Evolutionary conservation across 2,888 invertebrate genomes (phyloP), one percentile per base, ranked within the genome.

Genomic region (Nasonovia ribisnigri): DNA sequence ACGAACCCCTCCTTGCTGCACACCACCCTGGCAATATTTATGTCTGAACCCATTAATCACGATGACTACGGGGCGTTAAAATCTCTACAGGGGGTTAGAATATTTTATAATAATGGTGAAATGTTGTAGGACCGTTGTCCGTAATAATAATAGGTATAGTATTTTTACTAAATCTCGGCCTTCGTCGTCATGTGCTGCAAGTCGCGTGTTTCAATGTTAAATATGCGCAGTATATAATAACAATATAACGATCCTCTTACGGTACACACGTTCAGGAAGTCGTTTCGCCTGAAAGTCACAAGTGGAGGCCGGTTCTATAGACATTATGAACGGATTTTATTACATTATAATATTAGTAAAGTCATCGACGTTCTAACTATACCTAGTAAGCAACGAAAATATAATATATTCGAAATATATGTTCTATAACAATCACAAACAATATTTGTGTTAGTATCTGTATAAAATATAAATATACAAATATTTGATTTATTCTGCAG

Each of bases 211-310:
- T 91, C 91, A 48, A 91, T 77, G 84, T 54, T 91, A 84, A 84
- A 88, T 42, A 88, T 42, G 2, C n/a, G 42, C 51, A 54, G 42
- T 36, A 77, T 77, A 77, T 77, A 36, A 91, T 43, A 54, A 77
- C 36, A 84, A 84, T 42, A 91, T 43, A 77, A 84, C 84, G 43
- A 91, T 91, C 77, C 16, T 91, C 84, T 91, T 91, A 84, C 91
- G 91, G 91, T 91, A 91, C 60, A 60, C 26, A 87, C 92, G 77
- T 51, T 67, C 88, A 92, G 88, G 88, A 92, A 92, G 92, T 92
- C 88, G 92, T 92, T 92, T 92, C 77, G 88, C 42, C 77, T 88
- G 92, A 92, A 67, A 88, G 67, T 92, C 92, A 77, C 57, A 84
- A 91, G 84, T 91, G 84, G 91, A 91, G 92, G 87, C 36, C 92